Percentiles rank a stretch among this genome's conserved stretches.
phyloP scores from a whole-genome alignment of 2,113 vertebrate genomes.

The Upupa epops region DNA sequence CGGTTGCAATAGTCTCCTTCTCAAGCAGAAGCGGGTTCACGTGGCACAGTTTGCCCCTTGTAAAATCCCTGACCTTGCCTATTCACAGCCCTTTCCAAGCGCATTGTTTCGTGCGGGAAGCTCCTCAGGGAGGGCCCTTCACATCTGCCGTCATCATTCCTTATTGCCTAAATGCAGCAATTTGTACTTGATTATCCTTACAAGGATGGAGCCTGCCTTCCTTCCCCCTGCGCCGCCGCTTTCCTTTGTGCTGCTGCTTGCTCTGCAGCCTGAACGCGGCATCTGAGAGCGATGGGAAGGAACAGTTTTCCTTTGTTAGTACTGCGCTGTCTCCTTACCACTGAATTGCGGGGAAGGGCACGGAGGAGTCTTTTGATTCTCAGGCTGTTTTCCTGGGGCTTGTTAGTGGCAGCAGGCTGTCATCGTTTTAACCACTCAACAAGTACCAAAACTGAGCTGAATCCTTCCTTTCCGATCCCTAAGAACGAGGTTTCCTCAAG shows the following conservation, averaged over 20 bases:
- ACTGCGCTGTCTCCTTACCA: background rate
- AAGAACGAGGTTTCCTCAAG: background rate
- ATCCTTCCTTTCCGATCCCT: background rate
- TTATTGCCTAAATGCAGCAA: slow-evolving; percentile 60
- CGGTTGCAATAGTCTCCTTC: slow-evolving; percentile 22
- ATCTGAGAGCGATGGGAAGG: slow-evolving; percentile 14
- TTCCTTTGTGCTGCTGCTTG: slow-evolving; percentile 19
- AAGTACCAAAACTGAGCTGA: slow-evolving; percentile 1
- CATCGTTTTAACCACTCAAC: slow-evolving; percentile 33
- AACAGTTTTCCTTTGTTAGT: slow-evolving; percentile 15
- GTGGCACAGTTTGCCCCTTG: slow-evolving; percentile 27
- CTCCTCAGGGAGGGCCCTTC: slow-evolving; percentile 55
- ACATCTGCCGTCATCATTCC: slow-evolving; percentile 59
- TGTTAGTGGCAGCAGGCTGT: slow-evolving; percentile 37
- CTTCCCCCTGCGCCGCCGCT: slow-evolving; percentile 18
- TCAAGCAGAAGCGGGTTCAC: slow-evolving; percentile 45
- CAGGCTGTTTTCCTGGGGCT: background rate
- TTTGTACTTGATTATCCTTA: slow-evolving; percentile 56
- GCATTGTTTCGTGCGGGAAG: slow-evolving; percentile 32
- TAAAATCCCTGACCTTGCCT: slow-evolving; percentile 61
- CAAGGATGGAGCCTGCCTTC: background rate
- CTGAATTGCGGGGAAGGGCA: background rate
- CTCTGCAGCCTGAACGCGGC: background rate
- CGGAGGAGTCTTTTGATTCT: slow-evolving; percentile 16
- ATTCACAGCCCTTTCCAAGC: slow-evolving; percentile 54